Evolutionary conservation across 2,113 vertebrate species (phyloP).

Genomic region (Caloenas nicobarica): DNA sequence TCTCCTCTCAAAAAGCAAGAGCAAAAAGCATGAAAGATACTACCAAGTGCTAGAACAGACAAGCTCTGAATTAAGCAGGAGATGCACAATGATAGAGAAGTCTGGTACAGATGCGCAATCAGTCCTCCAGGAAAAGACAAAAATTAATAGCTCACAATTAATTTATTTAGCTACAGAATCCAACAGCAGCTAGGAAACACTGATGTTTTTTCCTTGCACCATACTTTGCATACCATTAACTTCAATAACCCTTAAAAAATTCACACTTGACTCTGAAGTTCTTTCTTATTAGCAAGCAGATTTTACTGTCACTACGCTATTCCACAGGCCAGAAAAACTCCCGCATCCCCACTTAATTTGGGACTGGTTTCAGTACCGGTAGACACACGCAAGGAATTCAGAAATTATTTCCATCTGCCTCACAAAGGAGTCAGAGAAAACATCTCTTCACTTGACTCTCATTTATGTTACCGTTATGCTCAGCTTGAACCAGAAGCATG

Average conservation of each 20-base stretch:
- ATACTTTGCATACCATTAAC: not conserved
- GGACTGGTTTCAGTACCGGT: not conserved
- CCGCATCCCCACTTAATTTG: not conserved
- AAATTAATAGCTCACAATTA: not conserved
- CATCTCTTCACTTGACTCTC: not conserved
- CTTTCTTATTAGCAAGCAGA: not conserved
- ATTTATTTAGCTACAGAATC: not conserved
- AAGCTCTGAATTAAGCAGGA: not conserved
- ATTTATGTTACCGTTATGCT: not conserved
- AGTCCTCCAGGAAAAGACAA: not conserved
- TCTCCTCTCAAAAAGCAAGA: not conserved
- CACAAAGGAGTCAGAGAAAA: not conserved
- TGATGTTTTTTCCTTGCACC: not conserved
- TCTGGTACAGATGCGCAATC: not conserved
- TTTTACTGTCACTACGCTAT: not conserved
- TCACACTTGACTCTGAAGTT: not conserved
- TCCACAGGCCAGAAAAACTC: not conserved
- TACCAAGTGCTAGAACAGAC: not conserved
- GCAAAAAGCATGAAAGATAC: not conserved
- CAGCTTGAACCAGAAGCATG: not conserved
- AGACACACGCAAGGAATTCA: not conserved
- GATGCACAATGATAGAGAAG: too few species aligned
- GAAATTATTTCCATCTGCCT: not conserved
- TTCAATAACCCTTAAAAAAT: not conserved
- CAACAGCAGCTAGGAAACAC: not conserved